Evolutionary conservation across 2,888 invertebrate species (phyloP).

Genomic region (Neria commutata): DNA sequence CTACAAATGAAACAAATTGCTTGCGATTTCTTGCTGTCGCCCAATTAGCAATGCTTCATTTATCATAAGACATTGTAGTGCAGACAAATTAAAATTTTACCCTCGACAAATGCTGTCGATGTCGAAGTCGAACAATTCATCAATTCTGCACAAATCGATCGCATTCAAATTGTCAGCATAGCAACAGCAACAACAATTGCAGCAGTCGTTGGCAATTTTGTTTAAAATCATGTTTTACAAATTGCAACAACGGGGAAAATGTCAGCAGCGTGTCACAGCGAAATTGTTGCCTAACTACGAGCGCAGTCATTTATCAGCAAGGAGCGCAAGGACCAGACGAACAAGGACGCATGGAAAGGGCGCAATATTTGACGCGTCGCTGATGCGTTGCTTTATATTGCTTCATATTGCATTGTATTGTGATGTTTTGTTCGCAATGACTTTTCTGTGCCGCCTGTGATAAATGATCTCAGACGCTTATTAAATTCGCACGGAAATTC

Average conservation of each 20-base stretch:
- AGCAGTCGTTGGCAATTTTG: constrained; percentile 5
- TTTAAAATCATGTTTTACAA: constrained; percentile 11
- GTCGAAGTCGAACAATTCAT: constrained; percentile 25
- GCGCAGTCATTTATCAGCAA: constrained; percentile 11
- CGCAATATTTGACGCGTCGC: not conserved
- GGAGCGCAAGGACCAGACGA: not conserved
- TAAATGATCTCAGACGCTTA: not conserved
- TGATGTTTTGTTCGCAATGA: not conserved
- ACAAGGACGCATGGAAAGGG: not conserved
- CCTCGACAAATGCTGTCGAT: not conserved
- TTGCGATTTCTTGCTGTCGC: not conserved
- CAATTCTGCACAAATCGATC: constrained; percentile 38
- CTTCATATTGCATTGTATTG: no score
- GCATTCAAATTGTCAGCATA: constrained; percentile 43
- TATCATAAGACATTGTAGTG: constrained; percentile 21
- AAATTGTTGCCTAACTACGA: not conserved
- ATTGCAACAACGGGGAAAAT: constrained; percentile 1
- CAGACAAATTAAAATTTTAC: constrained; percentile 27
- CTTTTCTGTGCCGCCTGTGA: not conserved
- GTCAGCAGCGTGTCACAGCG: not conserved
- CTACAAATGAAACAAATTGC: constrained; percentile 8
- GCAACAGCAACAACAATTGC: constrained; percentile 10
- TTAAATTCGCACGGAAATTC: not conserved
- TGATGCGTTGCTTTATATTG: no score
- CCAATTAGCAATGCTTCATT: constrained; percentile 29